These are phyloP conservation scores for Scelioninae gen. 1 DNA, from an alignment of 2,888 invertebrate genomes.

Conservation along the genomic window DNA sequence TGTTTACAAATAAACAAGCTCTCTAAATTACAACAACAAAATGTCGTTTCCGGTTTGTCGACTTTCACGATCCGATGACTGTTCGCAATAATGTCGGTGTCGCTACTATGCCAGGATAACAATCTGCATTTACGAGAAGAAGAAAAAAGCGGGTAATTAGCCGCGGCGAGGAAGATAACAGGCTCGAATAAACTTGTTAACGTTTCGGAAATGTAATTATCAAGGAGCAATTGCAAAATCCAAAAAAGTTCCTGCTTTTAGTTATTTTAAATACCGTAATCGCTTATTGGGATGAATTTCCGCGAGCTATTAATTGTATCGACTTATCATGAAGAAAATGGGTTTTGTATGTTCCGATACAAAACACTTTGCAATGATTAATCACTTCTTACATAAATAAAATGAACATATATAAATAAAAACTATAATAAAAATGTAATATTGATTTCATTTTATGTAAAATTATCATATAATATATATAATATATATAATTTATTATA, in stretches of 20 bases:
- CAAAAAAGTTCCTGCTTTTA: conserved; percentile 9
- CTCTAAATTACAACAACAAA: conserved; percentile 32
- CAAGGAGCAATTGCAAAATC: conserved; percentile 12
- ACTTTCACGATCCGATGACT: conserved; percentile 66
- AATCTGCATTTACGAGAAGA: conserved; percentile 41
- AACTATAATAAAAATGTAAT: too few relatives aligned
- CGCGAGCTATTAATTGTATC: conserved; percentile 23
- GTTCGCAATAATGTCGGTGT: conserved; percentile 59
- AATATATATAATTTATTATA: too few relatives aligned
- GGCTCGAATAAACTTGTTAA: conserved; percentile 56
- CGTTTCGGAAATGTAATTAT: conserved; percentile 39
- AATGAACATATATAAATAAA: too few relatives aligned
- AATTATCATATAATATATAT: too few relatives aligned
- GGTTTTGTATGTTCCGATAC: too few relatives aligned
- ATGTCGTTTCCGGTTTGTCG: conserved; percentile 62
- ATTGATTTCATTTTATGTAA: too few relatives aligned
- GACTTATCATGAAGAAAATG: conserved; percentile 8
- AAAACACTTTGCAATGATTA: too few relatives aligned
- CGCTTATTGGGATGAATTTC: conserved; percentile 28
- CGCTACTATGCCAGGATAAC: conserved; percentile 53
- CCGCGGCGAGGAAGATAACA: conserved; percentile 53
- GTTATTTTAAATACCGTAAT: conserved; percentile 1
- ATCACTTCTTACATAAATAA: too few relatives aligned
- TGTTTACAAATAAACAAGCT: conserved; percentile 36
- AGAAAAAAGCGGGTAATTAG: conserved; percentile 58